phyloP scores from a whole-genome alignment of 23 tunicate species.

The Styela clava region DNA sequence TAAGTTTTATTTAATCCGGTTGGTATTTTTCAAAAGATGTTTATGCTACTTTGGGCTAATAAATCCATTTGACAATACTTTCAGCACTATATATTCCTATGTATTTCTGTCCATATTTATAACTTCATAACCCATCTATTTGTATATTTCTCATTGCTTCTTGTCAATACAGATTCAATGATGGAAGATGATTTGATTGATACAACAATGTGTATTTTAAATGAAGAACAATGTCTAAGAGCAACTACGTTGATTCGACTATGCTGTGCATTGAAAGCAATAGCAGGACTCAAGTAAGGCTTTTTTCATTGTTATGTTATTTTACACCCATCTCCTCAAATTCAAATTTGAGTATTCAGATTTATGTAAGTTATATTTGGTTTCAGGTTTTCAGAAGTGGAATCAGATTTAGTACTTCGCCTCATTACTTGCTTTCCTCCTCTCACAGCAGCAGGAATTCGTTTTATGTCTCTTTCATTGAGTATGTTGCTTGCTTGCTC shows the following conservation, averaged over 20 bases:
- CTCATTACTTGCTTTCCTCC: conserved; percentile 91
- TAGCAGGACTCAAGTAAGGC: conserved; percentile 40
- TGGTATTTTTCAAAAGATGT: no score
- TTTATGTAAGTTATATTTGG: no score
- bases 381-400: conserved; percentile 54
- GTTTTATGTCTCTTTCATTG: conserved; percentile 82
- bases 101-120: no score
- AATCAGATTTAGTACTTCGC: conserved; percentile 64
- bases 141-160: no score
- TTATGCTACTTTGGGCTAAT: no score
- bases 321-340: no score
- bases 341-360: no score
- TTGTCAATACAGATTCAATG: conserved; percentile 23
- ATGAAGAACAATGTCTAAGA: conserved; percentile 71
- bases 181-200: conserved; percentile 14
- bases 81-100: no score
- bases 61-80: no score
- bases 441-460: conserved; percentile 68
- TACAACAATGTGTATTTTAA: conserved; percentile 40
- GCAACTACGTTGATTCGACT: conserved; percentile 74
- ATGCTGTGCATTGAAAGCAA: conserved; percentile 80
- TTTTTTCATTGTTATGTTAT: not conserved
- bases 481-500: conserved; percentile 89
- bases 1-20: no score
- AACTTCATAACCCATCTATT: no score